A percentile compares a stretch with the other conserved stretches of the same genome.
These are phyloP conservation scores for Psococerastis gibbosa DNA, from an alignment of 2,888 invertebrate species.

Conservation along the genomic window DNA sequence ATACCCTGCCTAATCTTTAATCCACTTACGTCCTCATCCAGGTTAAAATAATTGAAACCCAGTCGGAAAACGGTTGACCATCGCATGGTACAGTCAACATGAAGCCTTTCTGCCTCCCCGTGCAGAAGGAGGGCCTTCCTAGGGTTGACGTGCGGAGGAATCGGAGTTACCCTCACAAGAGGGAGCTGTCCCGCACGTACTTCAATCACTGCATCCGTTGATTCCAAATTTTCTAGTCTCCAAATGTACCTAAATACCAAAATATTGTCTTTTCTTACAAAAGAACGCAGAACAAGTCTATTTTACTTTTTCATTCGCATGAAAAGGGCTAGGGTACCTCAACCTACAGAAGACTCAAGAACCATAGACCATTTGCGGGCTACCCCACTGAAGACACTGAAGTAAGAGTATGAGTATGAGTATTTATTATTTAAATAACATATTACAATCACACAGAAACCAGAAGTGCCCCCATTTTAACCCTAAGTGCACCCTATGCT, in stretches of 20 bases:
- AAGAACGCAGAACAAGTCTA: too few species aligned
- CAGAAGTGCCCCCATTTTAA: too few species aligned
- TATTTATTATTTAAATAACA: too few species aligned
- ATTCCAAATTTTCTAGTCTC: not conserved
- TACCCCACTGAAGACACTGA: too few species aligned
- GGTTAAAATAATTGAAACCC: conserved; percentile 4
- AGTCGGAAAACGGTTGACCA: not conserved
- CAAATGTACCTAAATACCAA: not conserved
- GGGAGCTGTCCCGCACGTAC: not conserved
- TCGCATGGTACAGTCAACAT: not conserved
- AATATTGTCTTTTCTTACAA: too few species aligned
- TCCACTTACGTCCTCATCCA: conserved; percentile 6
- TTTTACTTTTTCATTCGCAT: too few species aligned
- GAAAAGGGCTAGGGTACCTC: too few species aligned
- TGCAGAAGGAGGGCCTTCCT: not conserved
- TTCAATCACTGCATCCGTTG: not conserved
- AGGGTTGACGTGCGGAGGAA: not conserved
- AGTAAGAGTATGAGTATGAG: too few species aligned
- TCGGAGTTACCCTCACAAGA: not conserved
- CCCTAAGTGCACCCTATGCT: too few species aligned
- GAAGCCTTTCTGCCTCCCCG: not conserved
- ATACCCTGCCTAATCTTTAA: not conserved
- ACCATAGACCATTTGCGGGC: too few species aligned
- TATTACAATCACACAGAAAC: too few species aligned
- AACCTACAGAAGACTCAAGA: too few species aligned